These are phyloP conservation scores for Parazoanthus atlanticus DNA, from an alignment of 92 coral and sea anemone species.

Conservation along the genomic window DNA sequence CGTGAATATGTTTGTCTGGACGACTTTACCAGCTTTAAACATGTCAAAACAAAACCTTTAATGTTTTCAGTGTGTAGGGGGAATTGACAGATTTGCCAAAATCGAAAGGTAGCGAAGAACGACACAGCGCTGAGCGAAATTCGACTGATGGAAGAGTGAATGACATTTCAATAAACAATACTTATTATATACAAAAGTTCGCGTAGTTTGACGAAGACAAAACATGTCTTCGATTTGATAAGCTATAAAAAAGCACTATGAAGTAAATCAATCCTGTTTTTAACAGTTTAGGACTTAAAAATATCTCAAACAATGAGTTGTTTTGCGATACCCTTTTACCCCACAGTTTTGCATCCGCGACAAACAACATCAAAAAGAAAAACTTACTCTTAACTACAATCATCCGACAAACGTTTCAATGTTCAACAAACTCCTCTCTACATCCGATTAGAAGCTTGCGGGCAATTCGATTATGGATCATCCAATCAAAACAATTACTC, in stretches of 20 bases:
- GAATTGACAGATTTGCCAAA: neutral
- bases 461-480: constrained; percentile 21
- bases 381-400: constrained; percentile 1
- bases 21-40: neutral
- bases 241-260: constrained; percentile 12
- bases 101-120: constrained; percentile 4
- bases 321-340: neutral
- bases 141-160: neutral
- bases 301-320: neutral
- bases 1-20: neutral
- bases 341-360: neutral
- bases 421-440: constrained; percentile 1
- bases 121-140: neutral
- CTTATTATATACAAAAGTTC: neutral
- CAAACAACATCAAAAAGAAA: neutral
- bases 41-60: constrained; percentile 13
- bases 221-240: constrained; percentile 23
- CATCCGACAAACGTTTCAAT: neutral
- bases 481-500: constrained; percentile 27
- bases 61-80: neutral
- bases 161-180: constrained; percentile 26
- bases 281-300: constrained; percentile 4
- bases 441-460: constrained; percentile 41
- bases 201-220: constrained; percentile 32
- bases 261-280: neutral